These are phyloP conservation scores for Chaunax sp. DNA, from an alignment of 2,797 vertebrate species.

Conservation along the genomic window DNA sequence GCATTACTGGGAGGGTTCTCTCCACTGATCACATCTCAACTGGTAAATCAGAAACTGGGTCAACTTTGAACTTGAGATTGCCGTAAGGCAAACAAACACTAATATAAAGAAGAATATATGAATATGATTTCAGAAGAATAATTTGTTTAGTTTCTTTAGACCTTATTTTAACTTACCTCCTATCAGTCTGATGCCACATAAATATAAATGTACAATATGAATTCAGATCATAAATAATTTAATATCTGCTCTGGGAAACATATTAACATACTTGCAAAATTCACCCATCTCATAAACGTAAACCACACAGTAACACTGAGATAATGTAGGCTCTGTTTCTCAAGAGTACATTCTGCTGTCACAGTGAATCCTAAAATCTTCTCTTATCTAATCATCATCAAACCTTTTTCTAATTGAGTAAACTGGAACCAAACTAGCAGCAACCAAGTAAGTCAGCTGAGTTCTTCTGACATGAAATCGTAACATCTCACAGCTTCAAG, in stretches of 20 bases:
- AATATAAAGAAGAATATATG: conserved; percentile 74
- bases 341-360: too few relatives aligned
- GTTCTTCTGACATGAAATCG: too few relatives aligned
- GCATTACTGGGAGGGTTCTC: conserved; percentile 23
- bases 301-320: conserved; percentile 15
- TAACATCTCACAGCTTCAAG: too few relatives aligned
- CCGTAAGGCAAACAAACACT: conserved; percentile 66
- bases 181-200: conserved; percentile 56
- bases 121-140: conserved; percentile 61
- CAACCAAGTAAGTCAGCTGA: too few relatives aligned
- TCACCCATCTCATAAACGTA: conserved; percentile 21
- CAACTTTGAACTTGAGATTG: conserved; percentile 69
- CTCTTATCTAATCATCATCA: background rate
- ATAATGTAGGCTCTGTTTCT: background rate
- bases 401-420: too few relatives aligned
- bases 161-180: conserved; percentile 55
- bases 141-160: conserved; percentile 62
- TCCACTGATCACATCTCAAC: conserved; percentile 48
- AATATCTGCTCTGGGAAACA: conserved; percentile 43
- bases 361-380: background rate
- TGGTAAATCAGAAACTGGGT: conserved; percentile 64
- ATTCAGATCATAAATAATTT: conserved; percentile 62
- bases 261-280: conserved; percentile 62
- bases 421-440: too few relatives aligned
- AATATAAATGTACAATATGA: conserved; percentile 59